Evolutionary conservation across 2,113 vertebrate genomes (phyloP), one percentile per base, ranked within the genome.

Genomic region (Cebidichthys violaceus): DNA sequence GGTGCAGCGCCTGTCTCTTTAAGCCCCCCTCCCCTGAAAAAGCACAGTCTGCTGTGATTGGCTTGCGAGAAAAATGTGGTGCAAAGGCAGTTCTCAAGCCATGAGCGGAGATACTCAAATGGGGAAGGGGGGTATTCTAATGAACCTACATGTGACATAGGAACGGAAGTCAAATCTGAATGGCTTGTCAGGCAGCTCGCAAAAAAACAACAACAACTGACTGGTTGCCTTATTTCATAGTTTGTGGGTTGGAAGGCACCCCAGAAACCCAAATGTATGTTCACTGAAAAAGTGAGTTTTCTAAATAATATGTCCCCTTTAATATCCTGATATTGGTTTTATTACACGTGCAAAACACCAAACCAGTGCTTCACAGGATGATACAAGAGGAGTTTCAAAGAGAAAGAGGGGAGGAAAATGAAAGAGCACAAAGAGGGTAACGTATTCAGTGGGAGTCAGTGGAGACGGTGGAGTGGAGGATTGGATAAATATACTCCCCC

Each of bases 401-500:
- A 33, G 11, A 41, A 4, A 61, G 57, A 70, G 20, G 5, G 45
- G 4, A 4, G 6, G 6, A 33, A 6, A 33, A 33, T 33, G 31
- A 33, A 50, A 57, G 76, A 88, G 65, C 68, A 69, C 22, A 82
- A 85, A 67, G 24, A 75, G 60, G 22, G 70, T 77, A 72, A 70
- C 24, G 55, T 29, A 65, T 77, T 76, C 54, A 72, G 61, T 45
- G 77, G 37, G 75, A 82, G 87, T 88, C 73, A 43, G 69, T 47
- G 62, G 50, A 64, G 62, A 59, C 39, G 27, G 70, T 18, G 24
- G 70, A 75, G 73, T 73, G 62, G 81, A 82, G 75, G 59, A 59
- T n/a, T 82, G 77, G 85, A 89, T 84, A 90, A 89, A 89, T 87
- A 87, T 77, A 83, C 85, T 80, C 80, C 84, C 67, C 35, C 62